Evolutionary conservation across 2,888 invertebrate genomes (phyloP).

Genomic region (Fragum sueziense): DNA sequence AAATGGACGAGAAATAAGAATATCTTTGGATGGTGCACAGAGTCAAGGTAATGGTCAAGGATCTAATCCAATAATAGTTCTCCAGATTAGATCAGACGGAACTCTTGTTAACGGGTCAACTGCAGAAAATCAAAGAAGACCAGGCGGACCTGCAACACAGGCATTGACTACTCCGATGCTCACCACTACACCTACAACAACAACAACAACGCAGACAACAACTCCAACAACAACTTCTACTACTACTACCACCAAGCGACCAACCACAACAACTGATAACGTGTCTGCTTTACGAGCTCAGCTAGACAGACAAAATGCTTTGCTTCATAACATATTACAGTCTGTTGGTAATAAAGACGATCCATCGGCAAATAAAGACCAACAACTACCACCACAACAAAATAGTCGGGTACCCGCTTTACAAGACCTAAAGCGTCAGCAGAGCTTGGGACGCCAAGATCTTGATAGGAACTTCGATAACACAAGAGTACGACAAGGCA

Average conservation of each 20-base stretch:
- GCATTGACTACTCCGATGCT: neutral
- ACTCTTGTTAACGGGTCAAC: neutral
- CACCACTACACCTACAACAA: neutral
- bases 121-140: neutral
- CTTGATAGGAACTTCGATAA: no score
- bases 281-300: neutral
- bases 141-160: neutral
- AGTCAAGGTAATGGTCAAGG: neutral
- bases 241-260: neutral
- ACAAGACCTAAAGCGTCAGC: neutral
- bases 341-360: neutral
- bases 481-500: no score
- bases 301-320: constrained; percentile 1
- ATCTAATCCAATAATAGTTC: neutral
- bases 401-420: neutral
- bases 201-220: neutral
- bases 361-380: neutral
- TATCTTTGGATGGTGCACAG: neutral
- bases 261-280: neutral
- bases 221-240: neutral
- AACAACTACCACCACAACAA: neutral
- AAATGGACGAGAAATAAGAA: constrained; percentile 7
- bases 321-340: neutral
- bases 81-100: neutral
- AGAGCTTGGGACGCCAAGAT: neutral